Base-by-base conservation (phyloP, 2,888 invertebrate genomes). In the Sphaerophoria taeniata region DNA sequence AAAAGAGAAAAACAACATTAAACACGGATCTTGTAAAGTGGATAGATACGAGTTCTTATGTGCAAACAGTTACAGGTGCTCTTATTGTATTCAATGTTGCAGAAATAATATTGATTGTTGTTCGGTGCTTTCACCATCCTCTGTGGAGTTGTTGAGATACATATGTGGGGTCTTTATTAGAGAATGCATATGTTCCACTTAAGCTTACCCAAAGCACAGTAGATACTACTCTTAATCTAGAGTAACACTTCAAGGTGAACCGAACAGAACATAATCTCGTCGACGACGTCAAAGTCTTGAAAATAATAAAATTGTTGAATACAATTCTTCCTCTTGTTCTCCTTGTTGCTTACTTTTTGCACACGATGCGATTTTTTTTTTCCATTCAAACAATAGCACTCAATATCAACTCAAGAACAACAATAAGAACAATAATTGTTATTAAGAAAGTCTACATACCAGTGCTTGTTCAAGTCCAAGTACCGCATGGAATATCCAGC, bases 401-500 rank as follows among this genome's bases (percentile, higher is more conserved):
- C 45, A 65, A 31, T 45, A 45, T 12, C 34, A 34, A 43, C 9
- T 14, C 24, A 49, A 11, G 33, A 39, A 16, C 24, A 67, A 79
- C 34, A 63, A 39, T 11, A 67, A 39, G 53, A 16, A 58, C 12
- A 49, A 43, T 12, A 51, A 53, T 16, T 51, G 14, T 6, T 43
- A 53, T 53, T 67, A 60, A 60, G 14, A 69, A 36, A 55, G 47
- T 56, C 7, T 70, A 51, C 60, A 71, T 82, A 90, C 90, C 58
- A 90, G 88, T 0, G 90, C 88, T 77, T 91, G 90, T 63, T 91
- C 91, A 72, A 91, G 89, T 69, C 90, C 90, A 78, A 89, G 89
- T 6, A 90, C 89, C 0, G 89, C 91, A 75, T 89, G 88, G 73
- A 92, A 91, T 73, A 91, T 89, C 91, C 91, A 92, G 49, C 92